Evolutionary conservation across 2,888 invertebrate genomes (phyloP).

Genomic region (Erebia ligea): DNA sequence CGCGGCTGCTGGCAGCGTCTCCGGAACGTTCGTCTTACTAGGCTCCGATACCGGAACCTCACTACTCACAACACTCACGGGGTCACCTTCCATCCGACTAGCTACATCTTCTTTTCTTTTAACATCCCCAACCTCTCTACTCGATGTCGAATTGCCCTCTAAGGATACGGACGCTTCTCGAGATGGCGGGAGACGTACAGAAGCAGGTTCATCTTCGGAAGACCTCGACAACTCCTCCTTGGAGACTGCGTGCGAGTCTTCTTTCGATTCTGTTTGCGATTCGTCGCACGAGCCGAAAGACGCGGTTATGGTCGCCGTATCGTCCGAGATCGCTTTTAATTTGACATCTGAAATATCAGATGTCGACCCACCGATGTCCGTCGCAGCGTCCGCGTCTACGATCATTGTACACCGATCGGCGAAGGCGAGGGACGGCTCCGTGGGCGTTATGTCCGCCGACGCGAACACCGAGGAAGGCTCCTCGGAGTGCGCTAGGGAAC

Average conservation of each 20-base stretch:
- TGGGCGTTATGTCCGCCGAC: conserved; percentile 71
- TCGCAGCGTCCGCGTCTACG: conserved; percentile 46
- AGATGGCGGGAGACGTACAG: conserved; percentile 51
- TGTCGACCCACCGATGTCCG: conserved; percentile 45
- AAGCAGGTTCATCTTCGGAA: conserved; percentile 51
- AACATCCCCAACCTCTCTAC: conserved; percentile 45
- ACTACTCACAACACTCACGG: conserved; percentile 27
- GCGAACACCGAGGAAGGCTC: conserved; percentile 77
- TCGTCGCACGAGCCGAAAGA: conserved; percentile 51
- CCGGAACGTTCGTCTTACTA: conserved; percentile 23
- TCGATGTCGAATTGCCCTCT: conserved; percentile 59
- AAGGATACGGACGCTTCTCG: conserved; percentile 59
- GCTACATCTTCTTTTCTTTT: conserved; percentile 22
- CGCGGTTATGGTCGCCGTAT: conserved; percentile 38
- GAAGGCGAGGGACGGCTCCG: conserved; percentile 54
- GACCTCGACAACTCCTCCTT: conserved; percentile 50
- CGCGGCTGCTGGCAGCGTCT: conserved; percentile 34
- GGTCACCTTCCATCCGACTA: conserved; percentile 25
- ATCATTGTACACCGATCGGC: conserved; percentile 46
- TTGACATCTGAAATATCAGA: conserved; percentile 44
- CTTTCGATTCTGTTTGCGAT: conserved; percentile 44
- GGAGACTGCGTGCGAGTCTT: conserved; percentile 43
- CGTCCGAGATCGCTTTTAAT: conserved; percentile 44
- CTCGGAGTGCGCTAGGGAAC: conserved; percentile 68
- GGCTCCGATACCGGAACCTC: conserved; percentile 30